Evolutionary conservation across 2,888 invertebrate genomes (phyloP), one percentile per base, ranked within the genome.

Genomic region (Chrysolina haemoptera): DNA sequence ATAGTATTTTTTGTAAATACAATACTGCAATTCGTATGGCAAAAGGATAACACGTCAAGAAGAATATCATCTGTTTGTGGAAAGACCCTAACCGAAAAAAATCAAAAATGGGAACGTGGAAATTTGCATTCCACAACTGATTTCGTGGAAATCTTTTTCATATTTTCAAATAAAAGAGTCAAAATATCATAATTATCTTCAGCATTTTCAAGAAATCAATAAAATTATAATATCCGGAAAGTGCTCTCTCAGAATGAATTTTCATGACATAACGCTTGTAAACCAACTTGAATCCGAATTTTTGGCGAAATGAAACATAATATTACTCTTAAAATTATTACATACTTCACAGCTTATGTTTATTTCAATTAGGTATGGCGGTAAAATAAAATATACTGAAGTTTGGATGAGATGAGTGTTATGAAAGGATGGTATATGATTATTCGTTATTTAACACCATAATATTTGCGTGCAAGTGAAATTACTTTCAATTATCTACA

Each of bases 341-440:
- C 18, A 20, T 20, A 53, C 53, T 20, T 20, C 53, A 20, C 11
- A 53, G 20, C 14, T 53, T 10, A 20, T 53, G 53, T 53, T 53
- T 18, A 53, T 53, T 53, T 53, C 18, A 18, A 20, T 53, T 53
- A 18, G 20, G 18, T 11, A 20, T 22, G 18, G 53, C 53, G 20
- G 18, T 18, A 53, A 53, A 53, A 53, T 53, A 53, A 20, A 53
- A 10, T 18, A 53, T 20, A 53, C 22, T 53, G 53, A 53, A 53
- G 12, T 53, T 20, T 53, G 20, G 20, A 22, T 11, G 18, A 1
- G 11, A 11, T 53, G 53, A 53, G 18, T 20, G 18, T 20, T 20
- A 53, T 22, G 43, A 14, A 14, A 14, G 43, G 43, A 43, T 43
- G 14, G 43, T 14, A 43, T 43, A 14, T 43, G 14, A 43, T 43